These are phyloP conservation scores for Apeira syringaria DNA, from an alignment of 2,888 invertebrate species.

Conservation along the genomic window DNA sequence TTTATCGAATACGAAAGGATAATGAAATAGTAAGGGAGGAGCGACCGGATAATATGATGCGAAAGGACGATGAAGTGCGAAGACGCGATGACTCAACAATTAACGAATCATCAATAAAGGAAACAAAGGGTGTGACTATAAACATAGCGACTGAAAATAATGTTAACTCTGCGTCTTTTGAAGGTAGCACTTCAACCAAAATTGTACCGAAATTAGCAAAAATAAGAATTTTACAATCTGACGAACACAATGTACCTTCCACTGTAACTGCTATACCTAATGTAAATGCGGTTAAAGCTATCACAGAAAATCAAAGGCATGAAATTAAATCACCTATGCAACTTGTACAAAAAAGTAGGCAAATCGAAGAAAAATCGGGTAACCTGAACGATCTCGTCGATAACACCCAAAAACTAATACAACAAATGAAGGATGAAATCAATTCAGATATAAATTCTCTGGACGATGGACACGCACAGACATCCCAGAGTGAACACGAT, in stretches of 20 bases:
- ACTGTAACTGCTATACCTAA: background rate
- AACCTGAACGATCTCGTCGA: constrained; percentile 82
- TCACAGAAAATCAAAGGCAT: constrained; percentile 1
- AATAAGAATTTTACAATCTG: constrained; percentile 11
- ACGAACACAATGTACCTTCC: background rate
- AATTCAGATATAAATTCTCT: constrained; percentile 83
- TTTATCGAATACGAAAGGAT: too few relatives aligned
- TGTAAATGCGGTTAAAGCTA: background rate
- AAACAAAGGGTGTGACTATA: background rate
- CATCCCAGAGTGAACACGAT: constrained; percentile 74
- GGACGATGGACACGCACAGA: constrained; percentile 56
- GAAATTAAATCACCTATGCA: constrained; percentile 7
- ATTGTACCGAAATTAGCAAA: constrained; percentile 11
- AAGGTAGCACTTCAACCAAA: constrained; percentile 2
- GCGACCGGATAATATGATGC: too few relatives aligned
- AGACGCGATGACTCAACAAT: background rate
- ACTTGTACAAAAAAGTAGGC: constrained; percentile 1
- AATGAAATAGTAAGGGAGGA: too few relatives aligned
- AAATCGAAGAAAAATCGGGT: constrained; percentile 53
- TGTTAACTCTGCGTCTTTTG: background rate
- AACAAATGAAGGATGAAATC: constrained; percentile 87
- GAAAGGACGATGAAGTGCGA: background rate
- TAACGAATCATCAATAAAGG: constrained; percentile 1
- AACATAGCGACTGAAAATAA: constrained; percentile 1
- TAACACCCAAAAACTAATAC: constrained; percentile 84